Evolutionary conservation across 2,888 invertebrate genomes (phyloP).

Genomic region (Endomychus coccineus): DNA sequence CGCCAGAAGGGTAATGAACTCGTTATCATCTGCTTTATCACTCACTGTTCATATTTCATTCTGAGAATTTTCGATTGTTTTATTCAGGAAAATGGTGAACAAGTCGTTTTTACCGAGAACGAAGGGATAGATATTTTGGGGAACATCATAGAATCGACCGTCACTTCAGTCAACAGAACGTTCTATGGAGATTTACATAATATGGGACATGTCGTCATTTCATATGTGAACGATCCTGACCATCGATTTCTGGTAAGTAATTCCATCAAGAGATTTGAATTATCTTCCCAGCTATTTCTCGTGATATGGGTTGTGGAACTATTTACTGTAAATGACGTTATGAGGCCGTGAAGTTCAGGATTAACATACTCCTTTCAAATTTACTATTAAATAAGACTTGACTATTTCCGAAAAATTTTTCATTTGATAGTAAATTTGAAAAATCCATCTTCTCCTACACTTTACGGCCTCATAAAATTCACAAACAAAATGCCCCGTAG

Average conservation of each 20-base stretch:
- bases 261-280: background rate
- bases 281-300: no score
- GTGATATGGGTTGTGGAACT: no score
- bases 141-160: slow-evolving; percentile 68
- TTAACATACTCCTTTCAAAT: no score
- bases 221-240: slow-evolving; percentile 75
- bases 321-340: no score
- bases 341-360: no score
- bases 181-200: slow-evolving; percentile 79
- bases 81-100: slow-evolving; percentile 51
- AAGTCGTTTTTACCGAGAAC: slow-evolving; percentile 53
- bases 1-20: slow-evolving; percentile 49
- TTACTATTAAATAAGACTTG: no score
- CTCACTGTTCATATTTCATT: background rate
- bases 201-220: slow-evolving; percentile 70
- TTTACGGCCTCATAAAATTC: no score
- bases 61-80: background rate
- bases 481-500: no score
- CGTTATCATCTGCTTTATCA: background rate
- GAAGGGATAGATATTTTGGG: slow-evolving; percentile 73
- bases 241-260: slow-evolving; percentile 57
- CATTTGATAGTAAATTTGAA: no score
- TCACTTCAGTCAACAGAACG: slow-evolving; percentile 59
- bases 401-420: no score
- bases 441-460: no score